Evolutionary conservation across 1,140 invertebrate species (phyloP), one percentile per base, ranked within the genome.

Genomic region (Atta texana): DNA sequence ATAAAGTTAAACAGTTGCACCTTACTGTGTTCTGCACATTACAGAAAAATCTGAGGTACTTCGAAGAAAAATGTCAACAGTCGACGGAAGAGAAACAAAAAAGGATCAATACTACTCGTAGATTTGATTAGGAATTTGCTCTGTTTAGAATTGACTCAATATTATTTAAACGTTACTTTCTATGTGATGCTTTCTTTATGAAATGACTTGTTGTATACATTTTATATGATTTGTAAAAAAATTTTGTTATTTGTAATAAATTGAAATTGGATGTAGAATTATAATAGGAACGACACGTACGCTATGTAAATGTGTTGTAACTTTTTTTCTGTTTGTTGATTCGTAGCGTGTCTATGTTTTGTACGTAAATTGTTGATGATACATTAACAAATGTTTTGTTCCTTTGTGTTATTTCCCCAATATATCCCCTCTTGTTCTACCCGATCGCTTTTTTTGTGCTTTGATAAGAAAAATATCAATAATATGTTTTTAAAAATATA

Each of bases 41-140:
- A 59, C 85, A 87, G 85, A 69, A 71, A 74, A 55, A 21, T 72
- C 63, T 82, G 66, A 82, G 53, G 31, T 63, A 61, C 85, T 71
- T 82, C 66, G 55, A 55, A 71, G 8, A 55, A 18, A 87, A 82
- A 63, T 81, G 77, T 61, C 61, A 82, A 31, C 78, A 44, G 55
- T 69, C 63, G 12, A 51, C n/a, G 53, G 39, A 69, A 18, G 21
- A 51, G 64, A 80, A 49, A 69, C 8, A 68, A 71, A 39, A 39
- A 61, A 87, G 34, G 55, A 86, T 86, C 64, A 34, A 61, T 61
- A 59, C 3, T 14, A 44, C 8, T 10, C 4, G 10, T 87, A 82
- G 77, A 87, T 80, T 44, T 81, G 57, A 86, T 72, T 81, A 86
- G 53, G 59, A 69, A 86, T 82, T 51, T 66, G n/a, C n/a, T 21